These are phyloP conservation scores for Cygnus atratus DNA, from an alignment of 2,113 vertebrate species.

Conservation along the genomic window DNA sequence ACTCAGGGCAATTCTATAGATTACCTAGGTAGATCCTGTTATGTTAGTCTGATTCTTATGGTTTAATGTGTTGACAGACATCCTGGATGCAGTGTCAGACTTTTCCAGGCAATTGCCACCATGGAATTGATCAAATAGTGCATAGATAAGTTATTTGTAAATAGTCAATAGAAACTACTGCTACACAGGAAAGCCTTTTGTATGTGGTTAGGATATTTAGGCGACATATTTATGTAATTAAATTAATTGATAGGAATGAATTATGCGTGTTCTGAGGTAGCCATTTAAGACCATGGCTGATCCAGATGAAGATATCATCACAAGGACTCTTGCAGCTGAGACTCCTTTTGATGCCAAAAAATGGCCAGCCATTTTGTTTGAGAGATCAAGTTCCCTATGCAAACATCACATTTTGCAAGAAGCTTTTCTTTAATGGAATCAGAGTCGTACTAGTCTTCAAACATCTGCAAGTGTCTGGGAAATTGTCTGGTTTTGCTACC, in stretches of 20 bases:
- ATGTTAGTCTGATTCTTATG: neutral
- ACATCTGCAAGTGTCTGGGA: neutral
- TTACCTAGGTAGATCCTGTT: neutral
- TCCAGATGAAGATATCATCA: neutral
- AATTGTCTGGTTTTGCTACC: neutral
- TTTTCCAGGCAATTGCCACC: neutral
- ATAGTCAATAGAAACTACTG: neutral
- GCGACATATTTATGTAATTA: neutral
- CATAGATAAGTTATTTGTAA: neutral
- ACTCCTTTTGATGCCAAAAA: neutral
- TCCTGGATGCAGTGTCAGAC: neutral
- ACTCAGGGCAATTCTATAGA: neutral
- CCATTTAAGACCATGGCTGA: neutral
- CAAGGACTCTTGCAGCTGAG: neutral
- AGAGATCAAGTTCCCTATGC: neutral
- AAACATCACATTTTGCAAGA: neutral
- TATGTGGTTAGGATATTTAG: neutral
- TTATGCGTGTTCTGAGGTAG: neutral
- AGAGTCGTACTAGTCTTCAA: neutral
- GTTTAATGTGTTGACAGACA: neutral
- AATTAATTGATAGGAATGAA: neutral
- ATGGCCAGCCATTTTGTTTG: fast-evolving
- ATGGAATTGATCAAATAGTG: neutral
- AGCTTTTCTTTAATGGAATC: neutral
- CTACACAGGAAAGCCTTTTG: neutral